Conservation (phyloP, 1,140 invertebrate species). For the Neocloeon triangulifer region DNA sequence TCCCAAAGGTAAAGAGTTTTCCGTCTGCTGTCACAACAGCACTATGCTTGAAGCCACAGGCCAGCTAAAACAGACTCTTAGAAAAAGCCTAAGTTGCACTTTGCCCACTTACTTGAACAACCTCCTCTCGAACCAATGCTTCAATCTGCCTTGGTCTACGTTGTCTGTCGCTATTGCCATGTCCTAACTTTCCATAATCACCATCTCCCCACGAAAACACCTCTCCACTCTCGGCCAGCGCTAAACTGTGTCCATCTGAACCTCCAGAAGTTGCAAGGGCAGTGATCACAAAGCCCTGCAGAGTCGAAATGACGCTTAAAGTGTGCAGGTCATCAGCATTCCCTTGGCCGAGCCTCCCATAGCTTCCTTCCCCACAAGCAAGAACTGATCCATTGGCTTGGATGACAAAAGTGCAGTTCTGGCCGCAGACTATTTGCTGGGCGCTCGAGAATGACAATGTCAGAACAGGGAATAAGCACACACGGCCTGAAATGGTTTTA, state of each 20-base stretch:
- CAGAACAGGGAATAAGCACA: constrained; percentile 16
- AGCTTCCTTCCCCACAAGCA: constrained; percentile 32
- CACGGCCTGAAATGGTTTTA: constrained; percentile 15
- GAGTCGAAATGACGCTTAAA: constrained; percentile 32
- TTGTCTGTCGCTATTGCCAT: constrained; percentile 40
- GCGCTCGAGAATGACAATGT: constrained; percentile 23
- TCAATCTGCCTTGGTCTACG: constrained; percentile 38
- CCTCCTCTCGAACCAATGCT: constrained; percentile 34
- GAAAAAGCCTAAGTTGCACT: not conserved
- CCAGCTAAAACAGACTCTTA: constrained; percentile 23
- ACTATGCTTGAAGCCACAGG: constrained; percentile 44
- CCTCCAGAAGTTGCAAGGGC: constrained; percentile 34
- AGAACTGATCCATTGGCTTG: constrained; percentile 29
- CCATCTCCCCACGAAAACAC: constrained; percentile 35
- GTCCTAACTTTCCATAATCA: constrained; percentile 38
- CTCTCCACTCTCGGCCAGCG: constrained; percentile 32
- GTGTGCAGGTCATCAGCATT: constrained; percentile 34
- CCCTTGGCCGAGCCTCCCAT: constrained; percentile 30
- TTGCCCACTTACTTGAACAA: constrained; percentile 24
- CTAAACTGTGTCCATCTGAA: constrained; percentile 35
- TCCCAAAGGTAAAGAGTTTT: constrained; percentile 40
- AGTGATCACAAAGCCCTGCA: constrained; percentile 42
- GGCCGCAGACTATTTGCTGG: constrained; percentile 36
- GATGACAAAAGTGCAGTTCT: constrained; percentile 34
- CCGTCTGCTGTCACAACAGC: constrained; percentile 39